Percentiles rank a stretch among this genome's conserved stretches.
Conservation (phyloP, 2,888 invertebrate species). For the Torymus tubicola region DNA sequence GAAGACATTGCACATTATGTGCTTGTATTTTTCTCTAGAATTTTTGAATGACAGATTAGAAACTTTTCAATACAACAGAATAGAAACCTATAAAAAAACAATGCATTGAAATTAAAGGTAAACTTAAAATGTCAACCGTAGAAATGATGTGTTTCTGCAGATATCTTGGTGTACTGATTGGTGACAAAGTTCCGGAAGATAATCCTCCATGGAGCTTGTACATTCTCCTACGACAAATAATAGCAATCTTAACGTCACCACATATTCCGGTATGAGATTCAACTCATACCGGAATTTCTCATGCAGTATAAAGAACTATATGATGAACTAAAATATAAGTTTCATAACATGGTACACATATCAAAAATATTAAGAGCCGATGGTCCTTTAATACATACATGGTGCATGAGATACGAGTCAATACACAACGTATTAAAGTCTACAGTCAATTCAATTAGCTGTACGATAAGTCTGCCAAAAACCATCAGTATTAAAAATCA, state of each 20-base stretch:
- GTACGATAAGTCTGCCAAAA: neutral
- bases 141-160: constrained; percentile 31
- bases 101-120: constrained; percentile 20
- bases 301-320: constrained; percentile 7
- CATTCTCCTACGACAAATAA: constrained; percentile 14
- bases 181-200: constrained; percentile 30
- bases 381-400: constrained; percentile 8
- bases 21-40: too few species aligned
- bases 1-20: too few species aligned
- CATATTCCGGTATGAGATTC: neutral
- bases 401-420: constrained; percentile 9
- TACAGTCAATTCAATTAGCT: neutral
- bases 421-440: constrained; percentile 1
- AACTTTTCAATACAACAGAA: too few species aligned
- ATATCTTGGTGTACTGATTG: constrained; percentile 32
- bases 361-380: neutral
- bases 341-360: constrained; percentile 19
- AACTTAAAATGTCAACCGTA: constrained; percentile 32
- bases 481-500: neutral
- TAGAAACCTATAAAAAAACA: constrained; percentile 13
- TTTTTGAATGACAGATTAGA: too few species aligned
- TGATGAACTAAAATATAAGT: constrained; percentile 16
- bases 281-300: neutral
- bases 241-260: neutral
- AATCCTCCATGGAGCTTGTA: constrained; percentile 1